These are phyloP conservation scores for Danio tinwini DNA, from an alignment of 2,797 vertebrate genomes.

Conservation along the genomic window DNA sequence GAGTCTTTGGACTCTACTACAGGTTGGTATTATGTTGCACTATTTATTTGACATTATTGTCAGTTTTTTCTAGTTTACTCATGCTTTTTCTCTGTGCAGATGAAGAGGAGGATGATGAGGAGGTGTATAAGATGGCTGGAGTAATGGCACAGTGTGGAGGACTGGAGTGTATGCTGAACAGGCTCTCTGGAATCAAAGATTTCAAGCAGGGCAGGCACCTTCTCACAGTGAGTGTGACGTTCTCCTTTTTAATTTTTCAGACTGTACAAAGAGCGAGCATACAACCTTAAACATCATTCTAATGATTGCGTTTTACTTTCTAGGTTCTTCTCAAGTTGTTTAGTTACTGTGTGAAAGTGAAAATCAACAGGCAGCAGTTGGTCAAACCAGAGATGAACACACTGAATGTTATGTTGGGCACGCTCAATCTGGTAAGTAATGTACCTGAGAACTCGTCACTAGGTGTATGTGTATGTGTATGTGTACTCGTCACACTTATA, in stretches of 20 bases:
- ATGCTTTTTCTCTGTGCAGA: constrained; percentile 74
- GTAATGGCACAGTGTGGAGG: constrained; percentile 98
- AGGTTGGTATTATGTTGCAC: constrained; percentile 75
- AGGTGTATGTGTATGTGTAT: too few species aligned
- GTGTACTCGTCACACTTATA: too few species aligned
- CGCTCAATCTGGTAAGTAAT: constrained; percentile 90
- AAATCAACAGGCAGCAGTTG: constrained; percentile 95
- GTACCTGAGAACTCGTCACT: background rate
- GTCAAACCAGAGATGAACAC: constrained; percentile 99
- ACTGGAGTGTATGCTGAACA: constrained; percentile 95
- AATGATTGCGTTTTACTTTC: background rate
- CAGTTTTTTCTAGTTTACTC: background rate
- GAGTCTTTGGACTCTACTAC: constrained; percentile 97
- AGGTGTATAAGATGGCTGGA: constrained; percentile 98
- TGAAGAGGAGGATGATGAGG: constrained; percentile 98
- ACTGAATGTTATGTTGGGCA: constrained; percentile 97
- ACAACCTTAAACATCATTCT: background rate
- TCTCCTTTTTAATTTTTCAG: background rate
- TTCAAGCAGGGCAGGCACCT: constrained; percentile 98
- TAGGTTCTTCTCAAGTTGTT: constrained; percentile 97
- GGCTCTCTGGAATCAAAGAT: constrained; percentile 95
- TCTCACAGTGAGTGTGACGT: constrained; percentile 85
- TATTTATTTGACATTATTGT: background rate
- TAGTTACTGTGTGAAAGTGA: constrained; percentile 98
- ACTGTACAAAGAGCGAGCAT: background rate